These are phyloP conservation scores for Onychostruthus taczanowskii DNA, from an alignment of 2,113 vertebrate species.

Conservation along the genomic window DNA sequence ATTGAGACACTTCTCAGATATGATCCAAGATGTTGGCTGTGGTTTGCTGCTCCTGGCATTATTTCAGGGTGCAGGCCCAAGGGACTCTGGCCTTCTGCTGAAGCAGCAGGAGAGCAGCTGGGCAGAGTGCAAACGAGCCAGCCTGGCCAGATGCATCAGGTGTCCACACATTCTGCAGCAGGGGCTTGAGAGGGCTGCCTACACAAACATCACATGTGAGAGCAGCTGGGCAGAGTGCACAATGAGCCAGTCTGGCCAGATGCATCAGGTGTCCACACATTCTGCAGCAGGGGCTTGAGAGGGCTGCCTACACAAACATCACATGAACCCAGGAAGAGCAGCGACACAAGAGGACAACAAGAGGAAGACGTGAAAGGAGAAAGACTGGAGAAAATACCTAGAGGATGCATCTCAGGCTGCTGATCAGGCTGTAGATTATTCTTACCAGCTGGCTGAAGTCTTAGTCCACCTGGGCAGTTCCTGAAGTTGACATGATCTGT, in stretches of 20 bases:
- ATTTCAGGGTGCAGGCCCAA: neutral
- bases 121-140: too few species aligned
- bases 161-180: neutral
- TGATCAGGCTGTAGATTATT: neutral
- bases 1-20: neutral
- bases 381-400: neutral
- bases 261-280: accelerated
- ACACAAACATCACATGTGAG: too few species aligned
- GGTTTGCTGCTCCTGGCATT: neutral
- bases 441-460: neutral
- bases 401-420: neutral
- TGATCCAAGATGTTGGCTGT: neutral
- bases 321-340: neutral
- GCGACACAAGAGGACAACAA: neutral
- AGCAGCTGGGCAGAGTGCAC: neutral
- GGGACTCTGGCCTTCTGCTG: neutral
- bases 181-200: neutral
- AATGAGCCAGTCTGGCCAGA: neutral
- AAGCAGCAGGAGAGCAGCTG: neutral
- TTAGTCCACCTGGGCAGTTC: neutral
- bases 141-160: neutral
- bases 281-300: neutral
- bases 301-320: neutral
- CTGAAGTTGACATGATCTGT: neutral
- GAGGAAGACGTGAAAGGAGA: neutral